Evolutionary conservation across 2,113 vertebrate genomes (phyloP).

Genomic region (Cavia porcellus): DNA sequence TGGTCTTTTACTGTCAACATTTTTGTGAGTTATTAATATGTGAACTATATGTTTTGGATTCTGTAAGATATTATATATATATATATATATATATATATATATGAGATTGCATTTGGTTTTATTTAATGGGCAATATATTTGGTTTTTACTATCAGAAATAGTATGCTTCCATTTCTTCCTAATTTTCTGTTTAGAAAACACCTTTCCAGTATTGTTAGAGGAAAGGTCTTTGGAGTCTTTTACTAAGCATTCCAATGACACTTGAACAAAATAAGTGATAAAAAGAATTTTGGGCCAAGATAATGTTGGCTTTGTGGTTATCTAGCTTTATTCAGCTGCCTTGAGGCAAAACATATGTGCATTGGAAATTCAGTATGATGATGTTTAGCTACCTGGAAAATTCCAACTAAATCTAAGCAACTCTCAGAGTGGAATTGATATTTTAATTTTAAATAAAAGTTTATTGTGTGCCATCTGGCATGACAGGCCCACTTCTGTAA

Average conservation of each 20-base stretch:
- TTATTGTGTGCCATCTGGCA: slow-evolving; percentile 12
- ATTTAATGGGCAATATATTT: background rate
- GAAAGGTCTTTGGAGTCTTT: background rate
- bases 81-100: too few relatives aligned
- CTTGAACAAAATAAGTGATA: background rate
- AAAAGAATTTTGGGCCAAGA: background rate
- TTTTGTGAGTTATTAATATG: background rate
- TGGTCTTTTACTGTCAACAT: background rate
- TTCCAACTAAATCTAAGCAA: background rate
- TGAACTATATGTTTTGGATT: background rate
- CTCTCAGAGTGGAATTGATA: background rate
- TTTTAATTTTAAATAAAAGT: slow-evolving; percentile 35
- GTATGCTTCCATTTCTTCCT: background rate
- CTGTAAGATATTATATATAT: background rate
- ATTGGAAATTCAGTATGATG: background rate
- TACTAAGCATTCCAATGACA: slow-evolving; percentile 19
- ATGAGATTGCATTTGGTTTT: background rate
- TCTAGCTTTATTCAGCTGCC: background rate
- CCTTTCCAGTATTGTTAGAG: background rate
- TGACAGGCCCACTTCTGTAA: background rate
- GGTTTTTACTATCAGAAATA: background rate
- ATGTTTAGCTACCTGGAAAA: slow-evolving; percentile 24
- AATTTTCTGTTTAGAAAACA: background rate
- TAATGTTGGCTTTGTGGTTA: slow-evolving; percentile 39
- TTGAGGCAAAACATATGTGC: background rate